phyloP scores from a whole-genome alignment of 2,888 invertebrate species.

The Xylota sylvarum region DNA sequence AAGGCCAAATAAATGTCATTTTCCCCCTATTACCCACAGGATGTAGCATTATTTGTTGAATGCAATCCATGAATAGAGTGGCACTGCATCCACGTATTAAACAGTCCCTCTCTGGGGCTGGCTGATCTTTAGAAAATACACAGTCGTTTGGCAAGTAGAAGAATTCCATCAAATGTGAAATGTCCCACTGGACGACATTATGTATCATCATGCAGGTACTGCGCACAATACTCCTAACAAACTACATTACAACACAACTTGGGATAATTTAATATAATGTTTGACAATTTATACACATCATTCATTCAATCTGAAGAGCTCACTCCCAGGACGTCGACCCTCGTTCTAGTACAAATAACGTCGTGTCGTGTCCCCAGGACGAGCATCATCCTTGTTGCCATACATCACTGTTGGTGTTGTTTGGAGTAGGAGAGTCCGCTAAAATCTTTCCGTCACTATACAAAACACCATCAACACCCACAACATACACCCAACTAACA shows the following conservation, averaged over 20 bases:
- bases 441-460: slow-evolving; percentile 58
- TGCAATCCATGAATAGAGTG: slow-evolving; percentile 24
- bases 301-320: slow-evolving; percentile 75
- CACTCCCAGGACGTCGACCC: slow-evolving; percentile 62
- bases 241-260: slow-evolving; percentile 45
- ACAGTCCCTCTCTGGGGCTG: slow-evolving; percentile 21
- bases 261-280: slow-evolving; percentile 80
- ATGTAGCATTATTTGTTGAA: slow-evolving; percentile 32
- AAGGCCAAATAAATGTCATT: slow-evolving; percentile 19
- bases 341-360: slow-evolving; percentile 42
- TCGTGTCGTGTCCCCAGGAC: slow-evolving; percentile 19
- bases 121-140: slow-evolving; percentile 3
- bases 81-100: slow-evolving; percentile 26
- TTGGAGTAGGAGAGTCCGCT: slow-evolving; percentile 40
- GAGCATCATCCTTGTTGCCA: slow-evolving; percentile 52
- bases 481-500: background rate
- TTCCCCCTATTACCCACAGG: background rate
- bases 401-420: slow-evolving; percentile 38
- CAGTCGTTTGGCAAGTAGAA: slow-evolving; percentile 19
- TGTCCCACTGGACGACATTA: slow-evolving; percentile 49
- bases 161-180: slow-evolving; percentile 46
- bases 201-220: slow-evolving; percentile 51
- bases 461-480: slow-evolving; percentile 15
- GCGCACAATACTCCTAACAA: slow-evolving; percentile 41
- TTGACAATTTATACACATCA: slow-evolving; percentile 79